Evolutionary conservation across 2,888 invertebrate genomes (phyloP).

Genomic region (Drosophila mercatorum): DNA sequence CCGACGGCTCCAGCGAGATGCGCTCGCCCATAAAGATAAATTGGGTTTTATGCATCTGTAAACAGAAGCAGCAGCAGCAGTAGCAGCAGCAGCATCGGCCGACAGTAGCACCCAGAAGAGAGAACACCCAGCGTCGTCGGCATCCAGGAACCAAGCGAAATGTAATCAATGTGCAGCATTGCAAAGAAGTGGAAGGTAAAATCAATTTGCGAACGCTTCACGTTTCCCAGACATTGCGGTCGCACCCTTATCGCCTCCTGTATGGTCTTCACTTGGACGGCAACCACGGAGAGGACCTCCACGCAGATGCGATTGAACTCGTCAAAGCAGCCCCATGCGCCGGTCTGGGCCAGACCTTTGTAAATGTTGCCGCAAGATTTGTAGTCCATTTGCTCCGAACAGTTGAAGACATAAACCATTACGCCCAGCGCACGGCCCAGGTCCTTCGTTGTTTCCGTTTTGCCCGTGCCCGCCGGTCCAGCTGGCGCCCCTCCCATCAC

Average conservation of each 20-base stretch:
- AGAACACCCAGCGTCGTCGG: slow-evolving; percentile 27
- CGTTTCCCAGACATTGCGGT: slow-evolving; percentile 41
- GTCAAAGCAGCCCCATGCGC: slow-evolving; percentile 99
- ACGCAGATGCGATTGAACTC: slow-evolving; percentile 98
- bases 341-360: slow-evolving; percentile 96
- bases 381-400: slow-evolving; percentile 99
- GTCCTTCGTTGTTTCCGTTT: slow-evolving; percentile 99
- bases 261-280: slow-evolving; percentile 95
- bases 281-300: slow-evolving; percentile 98
- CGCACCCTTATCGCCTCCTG: slow-evolving; percentile 93
- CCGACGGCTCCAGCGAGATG: slow-evolving; percentile 90
- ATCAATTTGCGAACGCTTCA: slow-evolving; percentile 72
- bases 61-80: slow-evolving; percentile 40
- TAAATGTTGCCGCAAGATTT: slow-evolving; percentile 98
- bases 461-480: slow-evolving; percentile 97
- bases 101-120: slow-evolving; percentile 15
- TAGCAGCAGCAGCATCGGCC: slow-evolving; percentile 9
- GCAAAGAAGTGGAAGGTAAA: slow-evolving; percentile 57
- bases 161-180: slow-evolving; percentile 77
- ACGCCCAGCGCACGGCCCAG: slow-evolving; percentile 97
- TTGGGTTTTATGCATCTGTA: slow-evolving; percentile 88
- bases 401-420: slow-evolving; percentile 99
- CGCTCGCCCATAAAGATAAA: slow-evolving; percentile 95
- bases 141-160: slow-evolving; percentile 42
- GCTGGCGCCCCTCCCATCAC: slow-evolving; percentile 98